Evolutionary conservation across 1,140 invertebrate species (phyloP), one percentile per base, ranked within the genome.

Genomic region (Drosophila obscura): DNA sequence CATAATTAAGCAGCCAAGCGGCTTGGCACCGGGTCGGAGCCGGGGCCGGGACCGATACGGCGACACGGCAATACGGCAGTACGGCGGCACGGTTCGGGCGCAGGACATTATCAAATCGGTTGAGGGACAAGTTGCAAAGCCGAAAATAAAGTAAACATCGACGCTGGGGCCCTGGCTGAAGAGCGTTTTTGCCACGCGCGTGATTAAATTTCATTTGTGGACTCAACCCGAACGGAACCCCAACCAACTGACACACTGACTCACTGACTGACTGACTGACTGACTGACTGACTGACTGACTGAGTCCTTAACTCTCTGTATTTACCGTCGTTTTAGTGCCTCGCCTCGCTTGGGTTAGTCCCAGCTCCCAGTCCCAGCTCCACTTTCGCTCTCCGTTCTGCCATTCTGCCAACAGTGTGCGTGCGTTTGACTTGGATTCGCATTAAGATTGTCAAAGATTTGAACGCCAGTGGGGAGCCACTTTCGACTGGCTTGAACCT

Each of bases 201-300:
- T 87, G 83, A 83, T 87, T 87, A 87, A 87, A 87, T 87, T 87
- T 81, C 83, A 87, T 87, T 87, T 85, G 82, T 85, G 77, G 78
- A 82, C 74, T 60, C 52, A 85, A 60, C 62, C 73, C 57, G 67
- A 71, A 57, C 65, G 63, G 56, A 61, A 50, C 72, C 53, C 62
- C 62, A 55, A 41, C 71, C 51, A 31, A 65, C 60, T 56, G 61
- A 19, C 19, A 19, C 19, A 19, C 19, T 19, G 19, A 19, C 19
- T 19, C 1, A 19, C 19, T 19, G 55, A 50, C 50, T 59, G 49
- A 66, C 61, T 58, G 19, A 19, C n/a, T n/a, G n/a, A n/a, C n/a
- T n/a, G 41, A 64, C 60, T 56, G 61, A 45, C 71, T 57, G 55
- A 55, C 51, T 59, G 50, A 74, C 61, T 64, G 43, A 60, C 60